These are phyloP conservation scores for Staurois parvus DNA, from an alignment of 2,797 vertebrate species.

Conservation along the genomic window DNA sequence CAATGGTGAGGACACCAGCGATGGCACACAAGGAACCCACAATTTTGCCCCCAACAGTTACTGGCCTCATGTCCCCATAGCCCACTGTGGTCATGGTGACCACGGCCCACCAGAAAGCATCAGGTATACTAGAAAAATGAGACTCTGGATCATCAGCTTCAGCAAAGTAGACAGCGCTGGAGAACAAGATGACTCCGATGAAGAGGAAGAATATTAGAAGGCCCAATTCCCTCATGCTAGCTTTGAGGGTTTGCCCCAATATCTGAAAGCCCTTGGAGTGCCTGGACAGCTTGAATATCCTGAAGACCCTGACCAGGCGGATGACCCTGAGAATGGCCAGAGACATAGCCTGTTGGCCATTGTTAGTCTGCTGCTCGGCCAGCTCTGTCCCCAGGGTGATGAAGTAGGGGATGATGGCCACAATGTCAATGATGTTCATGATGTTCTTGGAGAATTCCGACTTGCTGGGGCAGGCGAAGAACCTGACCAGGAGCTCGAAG, in stretches of 20 bases:
- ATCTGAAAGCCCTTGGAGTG: constrained; percentile 98
- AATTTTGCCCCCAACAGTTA: constrained; percentile 95
- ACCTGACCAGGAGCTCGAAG: constrained; percentile 92
- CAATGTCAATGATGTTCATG: constrained; percentile 94
- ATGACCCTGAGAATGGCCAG: constrained; percentile 95
- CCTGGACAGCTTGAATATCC: constrained; percentile 95
- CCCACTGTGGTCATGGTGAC: constrained; percentile 98
- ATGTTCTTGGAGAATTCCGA: constrained; percentile 88
- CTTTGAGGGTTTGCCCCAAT: constrained; percentile 92
- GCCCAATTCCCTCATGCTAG: constrained; percentile 94
- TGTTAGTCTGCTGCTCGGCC: constrained; percentile 84
- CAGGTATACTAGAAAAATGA: constrained; percentile 95
- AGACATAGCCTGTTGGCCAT: constrained; percentile 94
- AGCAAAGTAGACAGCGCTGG: constrained; percentile 94
- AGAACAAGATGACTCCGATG: constrained; percentile 96
- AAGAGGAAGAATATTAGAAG: constrained; percentile 98
- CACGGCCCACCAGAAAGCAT: constrained; percentile 98
- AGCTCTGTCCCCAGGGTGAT: constrained; percentile 95
- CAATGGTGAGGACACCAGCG: constrained; percentile 94
- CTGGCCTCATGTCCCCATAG: constrained; percentile 94
- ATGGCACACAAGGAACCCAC: constrained; percentile 96
- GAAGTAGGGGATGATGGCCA: constrained; percentile 97
- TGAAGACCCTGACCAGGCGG: constrained; percentile 92
- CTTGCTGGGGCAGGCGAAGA: constrained; percentile 92
- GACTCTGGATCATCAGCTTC: constrained; percentile 93